Percentiles rank a stretch among this genome's conserved stretches.
phyloP scores from a whole-genome alignment of 2,888 invertebrate genomes.

The Magallana nippona region DNA sequence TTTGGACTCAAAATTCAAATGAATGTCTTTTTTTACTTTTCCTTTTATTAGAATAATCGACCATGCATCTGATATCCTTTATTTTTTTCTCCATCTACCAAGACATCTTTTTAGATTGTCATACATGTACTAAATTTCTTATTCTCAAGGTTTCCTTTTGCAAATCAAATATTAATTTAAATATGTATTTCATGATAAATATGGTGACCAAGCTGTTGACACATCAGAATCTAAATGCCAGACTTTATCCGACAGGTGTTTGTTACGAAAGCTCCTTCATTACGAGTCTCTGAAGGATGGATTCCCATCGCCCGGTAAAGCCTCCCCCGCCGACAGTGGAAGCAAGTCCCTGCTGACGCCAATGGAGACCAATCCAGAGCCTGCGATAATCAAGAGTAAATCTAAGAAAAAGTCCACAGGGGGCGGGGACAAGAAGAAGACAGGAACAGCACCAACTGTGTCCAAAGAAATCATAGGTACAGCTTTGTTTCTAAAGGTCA shows the following conservation, averaged over 20 bases:
- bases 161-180: no score
- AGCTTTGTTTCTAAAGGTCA: no score
- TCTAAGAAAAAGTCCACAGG: constrained; percentile 60
- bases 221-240: background rate
- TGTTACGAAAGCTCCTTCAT: constrained; percentile 86
- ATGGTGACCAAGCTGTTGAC: no score
- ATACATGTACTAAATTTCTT: no score
- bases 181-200: no score
- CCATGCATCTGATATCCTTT: no score
- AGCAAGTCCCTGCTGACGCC: constrained; percentile 40
- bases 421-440: constrained; percentile 55
- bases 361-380: constrained; percentile 25
- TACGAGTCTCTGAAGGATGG: constrained; percentile 76
- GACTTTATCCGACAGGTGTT: constrained; percentile 82
- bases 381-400: constrained; percentile 54
- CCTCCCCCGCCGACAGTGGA: constrained; percentile 44
- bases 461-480: constrained; percentile 60
- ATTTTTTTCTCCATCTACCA: no score
- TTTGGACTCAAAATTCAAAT: no score
- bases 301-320: constrained; percentile 46
- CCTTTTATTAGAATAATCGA: no score
- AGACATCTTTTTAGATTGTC: no score
- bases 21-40: no score
- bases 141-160: no score
- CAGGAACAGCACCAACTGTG: constrained; percentile 53